Base-by-base conservation (phyloP, 2,888 invertebrate species). In the Synanthedon myopaeformis region DNA sequence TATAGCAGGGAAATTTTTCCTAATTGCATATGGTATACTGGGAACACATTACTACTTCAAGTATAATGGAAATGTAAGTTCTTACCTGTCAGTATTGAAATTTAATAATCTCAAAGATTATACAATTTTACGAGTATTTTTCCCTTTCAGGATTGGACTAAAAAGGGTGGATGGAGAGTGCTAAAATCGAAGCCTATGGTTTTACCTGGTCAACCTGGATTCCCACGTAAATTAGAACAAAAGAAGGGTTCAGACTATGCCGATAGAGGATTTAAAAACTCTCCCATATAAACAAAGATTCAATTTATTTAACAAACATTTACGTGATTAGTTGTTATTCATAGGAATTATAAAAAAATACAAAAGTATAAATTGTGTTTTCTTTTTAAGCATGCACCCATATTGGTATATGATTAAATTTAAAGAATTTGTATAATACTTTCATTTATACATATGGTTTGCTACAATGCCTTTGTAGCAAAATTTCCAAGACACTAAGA, bases 21-120 rank as follows among this genome's bases (percentile, higher is more conserved):
- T 94, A 41, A 65, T 79, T 0, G 59, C 89, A 52, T 57, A 86
- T 42, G 82, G 80, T 11, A 61, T 90, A n/a, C 90, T 92, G 59
- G 73, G 74, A 23, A 64, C 69, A 0, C 90, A 90, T 55, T 96
- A 96, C 72, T 94, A 96, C 68, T 91, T 94, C 60, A 96, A 96
- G 83, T 96, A 96, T 74, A 92, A 93, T 75, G 82, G 81, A 61
- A 92, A 93, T 79, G 94, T 94, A 82, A 90, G 92, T 90, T 56
- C 10, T 45, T 45, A n/a, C 6, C 4, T 45, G 6, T 45, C 45
- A n/a, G 12, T 49, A 49, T 49, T 49, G 10, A 17, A 4, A 49
- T 17, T 17, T 49, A 2, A 13, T 49, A 45, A 13, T 13, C 14
- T 45, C 8, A 13, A 11, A n/a, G 14, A n/a, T 12, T 12, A 13